Conservation (phyloP, 30 jellyfish, hydroid and myxozoan species). For the Aurelia aurita region DNA sequence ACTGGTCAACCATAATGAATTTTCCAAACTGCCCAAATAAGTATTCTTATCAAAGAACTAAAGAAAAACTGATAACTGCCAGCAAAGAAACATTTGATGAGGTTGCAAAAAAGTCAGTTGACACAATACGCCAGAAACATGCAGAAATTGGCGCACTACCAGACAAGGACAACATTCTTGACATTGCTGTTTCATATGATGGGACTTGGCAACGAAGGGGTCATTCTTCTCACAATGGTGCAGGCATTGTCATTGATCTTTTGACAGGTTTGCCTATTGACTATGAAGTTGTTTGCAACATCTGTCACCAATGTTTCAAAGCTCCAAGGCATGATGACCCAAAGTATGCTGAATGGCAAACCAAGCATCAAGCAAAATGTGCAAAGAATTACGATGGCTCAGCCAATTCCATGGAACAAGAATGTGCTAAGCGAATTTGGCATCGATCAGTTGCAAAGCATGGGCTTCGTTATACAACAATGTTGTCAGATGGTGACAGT, state of each 20-base stretch:
- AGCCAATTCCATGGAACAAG: conserved; percentile 59
- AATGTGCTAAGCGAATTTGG: conserved; percentile 44
- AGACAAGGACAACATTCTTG: no score
- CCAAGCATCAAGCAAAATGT: conserved; percentile 26
- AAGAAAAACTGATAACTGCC: not conserved
- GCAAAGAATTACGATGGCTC: conserved; percentile 35
- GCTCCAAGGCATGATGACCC: no score
- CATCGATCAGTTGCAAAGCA: conserved; percentile 17
- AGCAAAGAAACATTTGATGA: not conserved
- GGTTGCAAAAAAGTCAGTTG: not conserved
- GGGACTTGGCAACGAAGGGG: no score
- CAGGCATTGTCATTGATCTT: no score
- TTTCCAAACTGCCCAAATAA: conserved; percentile 3
- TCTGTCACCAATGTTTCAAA: no score
- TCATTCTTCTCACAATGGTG: no score
- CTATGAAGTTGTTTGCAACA: no score
- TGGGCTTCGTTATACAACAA: conserved; percentile 39
- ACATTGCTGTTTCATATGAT: no score
- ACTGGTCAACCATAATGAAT: conserved; percentile 21
- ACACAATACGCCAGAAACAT: no score
- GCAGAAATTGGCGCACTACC: no score
- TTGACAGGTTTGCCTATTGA: no score
- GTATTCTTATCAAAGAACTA: conserved; percentile 2
- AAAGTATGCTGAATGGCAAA: no score
- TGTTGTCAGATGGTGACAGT: conserved; percentile 39